Evolutionary conservation across 1,140 invertebrate genomes (phyloP).

Genomic region (Drosophila littoralis): DNA sequence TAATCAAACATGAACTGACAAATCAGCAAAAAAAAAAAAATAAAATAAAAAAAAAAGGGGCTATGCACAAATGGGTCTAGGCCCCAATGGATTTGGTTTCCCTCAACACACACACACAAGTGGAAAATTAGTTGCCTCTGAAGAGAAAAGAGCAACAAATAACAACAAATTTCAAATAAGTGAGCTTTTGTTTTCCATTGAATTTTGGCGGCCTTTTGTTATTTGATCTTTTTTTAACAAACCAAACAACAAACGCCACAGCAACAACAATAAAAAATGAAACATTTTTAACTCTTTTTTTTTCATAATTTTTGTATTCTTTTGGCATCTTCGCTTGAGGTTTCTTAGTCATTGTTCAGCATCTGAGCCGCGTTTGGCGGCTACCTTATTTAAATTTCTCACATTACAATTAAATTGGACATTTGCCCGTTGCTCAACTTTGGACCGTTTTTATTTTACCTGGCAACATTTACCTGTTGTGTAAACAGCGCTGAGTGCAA

Average conservation of each 20-base stretch:
- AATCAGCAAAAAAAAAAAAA: conserved; percentile 59
- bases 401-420: conserved; percentile 77
- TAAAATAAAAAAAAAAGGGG: conserved; percentile 11
- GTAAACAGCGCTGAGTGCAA: conserved; percentile 12
- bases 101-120: conserved; percentile 47
- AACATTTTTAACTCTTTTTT: conserved; percentile 66
- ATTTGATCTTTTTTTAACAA: conserved; percentile 76
- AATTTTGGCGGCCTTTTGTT: conserved; percentile 76
- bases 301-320: conserved; percentile 66
- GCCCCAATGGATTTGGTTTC: conserved; percentile 26
- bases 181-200: conserved; percentile 82
- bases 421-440: conserved; percentile 37
- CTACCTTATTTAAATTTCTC: conserved; percentile 82
- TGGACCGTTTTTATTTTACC: conserved; percentile 47
- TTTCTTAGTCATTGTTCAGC: conserved; percentile 71
- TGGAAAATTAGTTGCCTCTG: conserved; percentile 72
- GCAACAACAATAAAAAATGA: conserved; percentile 58
- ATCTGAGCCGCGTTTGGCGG: conserved; percentile 53
- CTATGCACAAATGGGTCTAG: conserved; percentile 28
- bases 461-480: conserved; percentile 52
- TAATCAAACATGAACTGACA: conserved; percentile 72
- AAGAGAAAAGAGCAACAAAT: conserved; percentile 49
- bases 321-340: conserved; percentile 65
- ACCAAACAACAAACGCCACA: conserved; percentile 54
- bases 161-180: conserved; percentile 61